Evolutionary conservation across 2,113 vertebrate genomes (phyloP).

Genomic region (Takifugu bimaculatus): DNA sequence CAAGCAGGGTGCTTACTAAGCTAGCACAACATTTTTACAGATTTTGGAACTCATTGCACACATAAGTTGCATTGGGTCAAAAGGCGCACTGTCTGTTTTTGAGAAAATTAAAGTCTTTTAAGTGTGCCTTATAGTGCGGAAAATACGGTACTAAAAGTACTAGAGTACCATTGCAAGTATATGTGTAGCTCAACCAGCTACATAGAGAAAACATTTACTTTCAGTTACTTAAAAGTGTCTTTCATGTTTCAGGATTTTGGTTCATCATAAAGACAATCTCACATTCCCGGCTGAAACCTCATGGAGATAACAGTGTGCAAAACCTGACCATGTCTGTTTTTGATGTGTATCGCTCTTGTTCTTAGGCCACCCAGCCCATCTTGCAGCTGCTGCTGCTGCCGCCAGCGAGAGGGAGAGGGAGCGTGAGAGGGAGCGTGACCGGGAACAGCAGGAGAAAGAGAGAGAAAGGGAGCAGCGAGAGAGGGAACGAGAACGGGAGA

Average conservation of each 20-base stretch:
- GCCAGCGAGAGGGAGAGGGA: slow-evolving; percentile 81
- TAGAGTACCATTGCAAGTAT: too few species aligned
- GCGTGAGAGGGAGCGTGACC: slow-evolving; percentile 69
- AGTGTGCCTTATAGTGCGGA: too few species aligned
- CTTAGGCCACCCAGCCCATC: slow-evolving; percentile 85
- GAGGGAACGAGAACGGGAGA: slow-evolving; percentile 69
- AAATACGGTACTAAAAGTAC: too few species aligned
- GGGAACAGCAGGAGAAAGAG: slow-evolving; percentile 61
- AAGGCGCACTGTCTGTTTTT: too few species aligned
- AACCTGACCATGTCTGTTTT: slow-evolving; percentile 9
- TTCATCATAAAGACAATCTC: not conserved
- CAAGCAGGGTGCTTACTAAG: too few species aligned
- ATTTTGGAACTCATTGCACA: too few species aligned
- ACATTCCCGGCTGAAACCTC: not conserved
- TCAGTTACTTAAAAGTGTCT: too few species aligned
- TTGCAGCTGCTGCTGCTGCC: slow-evolving; percentile 77
- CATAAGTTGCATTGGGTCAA: too few species aligned
- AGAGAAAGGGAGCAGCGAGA: slow-evolving; percentile 63
- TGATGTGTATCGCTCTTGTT: slow-evolving; percentile 35
- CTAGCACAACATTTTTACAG: too few species aligned
- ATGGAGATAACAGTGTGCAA: not conserved
- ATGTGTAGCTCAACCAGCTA: too few species aligned
- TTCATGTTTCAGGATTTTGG: not conserved
- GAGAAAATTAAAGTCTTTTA: too few species aligned
- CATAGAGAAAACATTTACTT: too few species aligned